Conservation (phyloP, 35 echinoderm and acorn worm genomes). For the Acanthaster planci region DNA sequence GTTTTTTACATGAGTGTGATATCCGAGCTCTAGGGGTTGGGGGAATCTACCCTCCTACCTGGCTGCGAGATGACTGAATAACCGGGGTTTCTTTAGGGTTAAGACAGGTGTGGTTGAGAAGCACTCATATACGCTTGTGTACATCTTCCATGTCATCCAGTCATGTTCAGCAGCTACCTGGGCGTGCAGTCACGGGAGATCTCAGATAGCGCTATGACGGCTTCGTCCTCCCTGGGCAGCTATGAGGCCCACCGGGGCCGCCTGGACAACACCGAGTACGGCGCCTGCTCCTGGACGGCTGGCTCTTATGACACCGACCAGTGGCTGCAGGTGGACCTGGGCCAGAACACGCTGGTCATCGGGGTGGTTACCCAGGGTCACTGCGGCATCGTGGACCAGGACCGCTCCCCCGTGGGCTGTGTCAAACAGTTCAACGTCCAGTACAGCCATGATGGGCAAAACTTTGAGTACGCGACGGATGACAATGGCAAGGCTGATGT, state of each 20-base stretch:
- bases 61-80: no score
- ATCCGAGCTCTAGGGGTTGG: no score
- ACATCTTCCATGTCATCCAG: neutral
- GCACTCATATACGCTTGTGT: no score
- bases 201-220: neutral
- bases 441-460: neutral
- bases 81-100: no score
- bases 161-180: slow-evolving; percentile 11
- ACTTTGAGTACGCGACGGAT: slow-evolving; percentile 7
- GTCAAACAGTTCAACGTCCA: slow-evolving; percentile 3
- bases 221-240: neutral
- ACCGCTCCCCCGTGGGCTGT: neutral
- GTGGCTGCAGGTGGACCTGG: slow-evolving; percentile 34
- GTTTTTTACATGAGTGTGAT: no score
- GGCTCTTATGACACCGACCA: neutral
- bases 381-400: neutral
- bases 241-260: neutral
- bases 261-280: neutral
- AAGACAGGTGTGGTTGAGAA: no score
- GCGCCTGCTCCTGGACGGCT: slow-evolving; percentile 6
- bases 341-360: neutral
- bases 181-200: slow-evolving; percentile 5
- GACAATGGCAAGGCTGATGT: neutral
- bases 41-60: no score
- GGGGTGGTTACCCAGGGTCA: slow-evolving; percentile 11